These are phyloP conservation scores for Acleris laterana DNA, from an alignment of 2,888 invertebrate species.

Conservation along the genomic window DNA sequence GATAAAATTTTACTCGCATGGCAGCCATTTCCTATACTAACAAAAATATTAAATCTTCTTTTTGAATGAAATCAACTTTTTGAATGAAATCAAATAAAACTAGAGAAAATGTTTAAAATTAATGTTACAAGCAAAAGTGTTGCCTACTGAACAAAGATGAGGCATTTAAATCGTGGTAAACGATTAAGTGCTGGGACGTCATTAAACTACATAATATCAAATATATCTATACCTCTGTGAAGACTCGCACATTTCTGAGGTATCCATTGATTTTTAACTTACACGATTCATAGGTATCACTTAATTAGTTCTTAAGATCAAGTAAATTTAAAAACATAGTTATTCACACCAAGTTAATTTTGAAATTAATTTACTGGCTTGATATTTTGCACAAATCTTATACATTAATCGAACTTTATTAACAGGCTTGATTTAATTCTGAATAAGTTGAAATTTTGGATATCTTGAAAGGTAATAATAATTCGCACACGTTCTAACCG, in stretches of 20 bases:
- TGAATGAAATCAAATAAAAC: neutral
- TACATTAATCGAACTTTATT: slow-evolving; percentile 1
- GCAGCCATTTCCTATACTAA: neutral
- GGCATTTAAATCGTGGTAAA: no score
- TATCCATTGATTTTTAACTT: slow-evolving; percentile 25
- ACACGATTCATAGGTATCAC: slow-evolving; percentile 17
- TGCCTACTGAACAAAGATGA: no score
- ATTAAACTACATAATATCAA: neutral
- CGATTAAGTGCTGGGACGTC: no score
- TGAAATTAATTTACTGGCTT: slow-evolving; percentile 2
- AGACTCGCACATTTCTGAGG: slow-evolving; percentile 9
- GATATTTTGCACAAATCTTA: neutral
- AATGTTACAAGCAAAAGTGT: no score
- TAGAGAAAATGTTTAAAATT: neutral
- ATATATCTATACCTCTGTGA: slow-evolving; percentile 21
- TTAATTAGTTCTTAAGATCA: slow-evolving; percentile 12
- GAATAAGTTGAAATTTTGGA: slow-evolving; percentile 14
- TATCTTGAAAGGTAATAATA: neutral
- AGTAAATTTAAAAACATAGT: neutral
- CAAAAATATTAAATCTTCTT: neutral
- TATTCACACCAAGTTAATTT: neutral
- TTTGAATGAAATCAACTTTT: neutral
- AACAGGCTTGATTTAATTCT: slow-evolving; percentile 6
- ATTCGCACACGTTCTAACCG: slow-evolving; percentile 7
- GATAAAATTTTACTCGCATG: slow-evolving; percentile 3